Evolutionary conservation across 2,888 invertebrate genomes (phyloP).

Genomic region (Cantharis rustica): DNA sequence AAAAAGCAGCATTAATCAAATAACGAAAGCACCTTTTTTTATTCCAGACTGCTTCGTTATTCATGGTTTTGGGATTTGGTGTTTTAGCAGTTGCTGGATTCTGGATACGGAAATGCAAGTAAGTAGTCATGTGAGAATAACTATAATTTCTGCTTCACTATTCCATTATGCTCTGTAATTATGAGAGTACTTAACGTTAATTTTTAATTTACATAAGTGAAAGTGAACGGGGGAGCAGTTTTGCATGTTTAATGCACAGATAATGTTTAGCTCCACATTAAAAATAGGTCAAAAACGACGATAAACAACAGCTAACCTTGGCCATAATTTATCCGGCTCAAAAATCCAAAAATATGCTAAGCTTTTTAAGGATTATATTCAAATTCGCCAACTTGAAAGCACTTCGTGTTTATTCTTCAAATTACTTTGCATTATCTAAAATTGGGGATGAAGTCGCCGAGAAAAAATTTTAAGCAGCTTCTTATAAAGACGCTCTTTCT

Average conservation of each 20-base stretch:
- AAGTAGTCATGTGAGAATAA: constrained; percentile 34
- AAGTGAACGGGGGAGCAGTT: neutral
- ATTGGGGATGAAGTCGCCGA: neutral
- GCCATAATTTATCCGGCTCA: neutral
- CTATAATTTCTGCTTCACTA: neutral
- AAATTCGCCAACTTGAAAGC: neutral
- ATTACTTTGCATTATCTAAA: neutral
- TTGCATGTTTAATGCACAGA: neutral
- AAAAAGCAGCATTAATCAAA: neutral
- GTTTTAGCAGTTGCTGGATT: constrained; percentile 56
- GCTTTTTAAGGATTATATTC: neutral
- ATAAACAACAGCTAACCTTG: neutral
- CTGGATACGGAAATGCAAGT: constrained; percentile 59
- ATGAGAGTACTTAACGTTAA: neutral
- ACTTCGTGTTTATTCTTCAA: too few relatives aligned
- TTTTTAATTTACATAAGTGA: neutral
- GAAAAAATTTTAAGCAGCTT: neutral
- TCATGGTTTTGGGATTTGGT: constrained; percentile 54
- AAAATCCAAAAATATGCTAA: neutral
- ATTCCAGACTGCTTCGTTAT: constrained; percentile 53
- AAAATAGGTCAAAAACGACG: neutral
- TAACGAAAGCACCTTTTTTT: neutral
- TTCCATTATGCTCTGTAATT: neutral
- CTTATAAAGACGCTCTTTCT: too few relatives aligned
- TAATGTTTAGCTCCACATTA: neutral